Evolutionary conservation across 1,140 invertebrate genomes (phyloP).

Genomic region (Formica exsecta): DNA sequence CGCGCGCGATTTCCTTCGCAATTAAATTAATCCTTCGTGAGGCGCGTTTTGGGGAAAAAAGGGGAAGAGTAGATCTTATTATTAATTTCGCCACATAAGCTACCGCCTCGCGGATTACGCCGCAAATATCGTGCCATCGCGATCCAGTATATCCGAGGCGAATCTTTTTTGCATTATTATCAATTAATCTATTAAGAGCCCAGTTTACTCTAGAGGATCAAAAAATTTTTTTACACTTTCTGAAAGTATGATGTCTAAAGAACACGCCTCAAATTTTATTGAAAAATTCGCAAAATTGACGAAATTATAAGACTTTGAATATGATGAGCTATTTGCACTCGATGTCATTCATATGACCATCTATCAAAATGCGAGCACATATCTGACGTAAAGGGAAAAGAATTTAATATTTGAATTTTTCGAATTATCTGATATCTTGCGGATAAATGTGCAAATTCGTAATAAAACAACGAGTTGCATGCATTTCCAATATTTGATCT

Average conservation of each 20-base stretch:
- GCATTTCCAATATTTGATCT: not conserved
- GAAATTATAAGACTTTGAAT: not conserved
- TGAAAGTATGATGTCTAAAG: too few relatives aligned
- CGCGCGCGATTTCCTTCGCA: not conserved
- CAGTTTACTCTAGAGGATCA: too few relatives aligned
- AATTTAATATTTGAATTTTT: not conserved
- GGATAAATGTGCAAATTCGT: constrained; percentile 15
- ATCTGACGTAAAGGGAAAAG: not conserved
- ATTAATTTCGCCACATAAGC: constrained; percentile 57
- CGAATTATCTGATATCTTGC: not conserved
- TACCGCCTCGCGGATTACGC: constrained; percentile 21
- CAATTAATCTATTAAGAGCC: too few relatives aligned
- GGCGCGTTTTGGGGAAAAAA: not conserved
- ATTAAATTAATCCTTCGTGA: constrained; percentile 50
- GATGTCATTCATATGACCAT: not conserved
- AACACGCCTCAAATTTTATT: too few relatives aligned
- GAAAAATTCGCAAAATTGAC: not conserved
- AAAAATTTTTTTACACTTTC: too few relatives aligned
- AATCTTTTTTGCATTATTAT: not conserved
- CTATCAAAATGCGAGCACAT: not conserved
- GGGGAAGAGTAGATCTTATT: not conserved
- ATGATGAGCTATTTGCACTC: not conserved
- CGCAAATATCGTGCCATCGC: not conserved
- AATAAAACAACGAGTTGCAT: not conserved
- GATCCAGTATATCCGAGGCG: not conserved